Evolutionary conservation across 92 coral and sea anemone genomes (phyloP).

Genomic region (Porites lobata): DNA sequence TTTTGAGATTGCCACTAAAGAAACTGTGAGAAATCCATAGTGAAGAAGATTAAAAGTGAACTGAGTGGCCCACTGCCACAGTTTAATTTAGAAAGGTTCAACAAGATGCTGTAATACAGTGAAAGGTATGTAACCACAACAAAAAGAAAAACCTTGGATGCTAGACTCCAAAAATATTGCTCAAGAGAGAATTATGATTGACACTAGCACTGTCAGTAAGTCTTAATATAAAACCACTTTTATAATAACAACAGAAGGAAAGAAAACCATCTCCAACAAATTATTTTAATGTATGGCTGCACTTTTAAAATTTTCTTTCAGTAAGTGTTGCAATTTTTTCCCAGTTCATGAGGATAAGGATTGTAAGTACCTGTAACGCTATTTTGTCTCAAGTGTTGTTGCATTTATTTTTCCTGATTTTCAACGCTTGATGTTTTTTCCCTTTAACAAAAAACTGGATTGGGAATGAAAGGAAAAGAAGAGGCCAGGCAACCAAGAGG

Average conservation of each 20-base stretch:
- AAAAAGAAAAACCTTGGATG: neutral
- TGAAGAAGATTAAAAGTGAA: neutral
- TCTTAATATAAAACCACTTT: neutral
- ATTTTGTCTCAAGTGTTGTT: too few species aligned
- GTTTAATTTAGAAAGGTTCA: neutral
- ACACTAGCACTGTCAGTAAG: neutral
- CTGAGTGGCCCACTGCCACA: neutral
- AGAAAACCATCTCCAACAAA: neutral
- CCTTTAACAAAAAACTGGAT: too few species aligned
- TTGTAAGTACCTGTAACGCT: too few species aligned
- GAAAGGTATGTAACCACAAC: neutral
- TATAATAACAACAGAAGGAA: neutral
- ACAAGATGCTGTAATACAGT: too few species aligned
- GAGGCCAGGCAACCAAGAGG: neutral
- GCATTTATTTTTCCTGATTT: too few species aligned
- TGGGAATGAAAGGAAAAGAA: too few species aligned
- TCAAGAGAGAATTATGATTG: neutral
- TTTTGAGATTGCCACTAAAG: neutral
- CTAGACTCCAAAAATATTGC: conserved; percentile 5
- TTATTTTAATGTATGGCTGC: neutral
- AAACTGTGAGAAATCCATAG: neutral
- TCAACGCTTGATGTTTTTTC: too few species aligned
- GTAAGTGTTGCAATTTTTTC: neutral
- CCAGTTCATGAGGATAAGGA: too few species aligned
- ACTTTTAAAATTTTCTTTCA: neutral